Base-by-base conservation (phyloP, 92 coral and sea anemone genomes). In the Phymanthus crucifer region DNA sequence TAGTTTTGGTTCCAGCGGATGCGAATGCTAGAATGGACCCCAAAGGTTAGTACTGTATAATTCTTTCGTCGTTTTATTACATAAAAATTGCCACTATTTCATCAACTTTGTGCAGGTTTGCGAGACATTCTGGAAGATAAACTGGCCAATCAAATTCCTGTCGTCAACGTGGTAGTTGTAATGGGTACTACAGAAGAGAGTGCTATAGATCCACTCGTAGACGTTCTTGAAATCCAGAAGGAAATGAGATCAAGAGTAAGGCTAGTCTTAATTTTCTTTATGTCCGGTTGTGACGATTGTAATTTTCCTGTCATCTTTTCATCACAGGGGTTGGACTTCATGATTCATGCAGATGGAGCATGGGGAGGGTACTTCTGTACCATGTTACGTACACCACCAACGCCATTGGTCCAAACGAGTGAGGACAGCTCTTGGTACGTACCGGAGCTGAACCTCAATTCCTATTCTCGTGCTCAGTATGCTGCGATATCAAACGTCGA, bases 171-270 rank as follows among this genome's bases (percentile, higher is more conserved):
- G 32, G 85, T 90, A 13, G 90, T 91, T 2, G 86, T 93, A 0
- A 93, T 89, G 88, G 98, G 98, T 18, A 93, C 95, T 18, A 93
- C 98, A 4, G 98, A 93, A 73, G 98, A 91, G 74, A 91, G 95
- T 69, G 88, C 98, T 6, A 84, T 93, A 32, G 98, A 93, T 80
- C 98, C 98, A 21, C 89, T 93, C 66, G 80, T 87, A 5, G 95
- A 93, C 31, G 84, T 93, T 58, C 89, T 93, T n/a, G 80, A 73
- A 35, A 57, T 91, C 19, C 71, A 93, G 56, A 80, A 91, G 18
- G 76, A 73, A 13, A 83, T 88, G 86, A 85, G 94, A 46, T 52
- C 72, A 24, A 86, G 88, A 93, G 97, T 92, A 78, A 47, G 75
- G 6, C 9, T 12, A 16, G 6, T 16, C 0, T 54, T 19, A 4